phyloP scores from a whole-genome alignment of 2,113 vertebrate species.

The Pseudopipra pipra region DNA sequence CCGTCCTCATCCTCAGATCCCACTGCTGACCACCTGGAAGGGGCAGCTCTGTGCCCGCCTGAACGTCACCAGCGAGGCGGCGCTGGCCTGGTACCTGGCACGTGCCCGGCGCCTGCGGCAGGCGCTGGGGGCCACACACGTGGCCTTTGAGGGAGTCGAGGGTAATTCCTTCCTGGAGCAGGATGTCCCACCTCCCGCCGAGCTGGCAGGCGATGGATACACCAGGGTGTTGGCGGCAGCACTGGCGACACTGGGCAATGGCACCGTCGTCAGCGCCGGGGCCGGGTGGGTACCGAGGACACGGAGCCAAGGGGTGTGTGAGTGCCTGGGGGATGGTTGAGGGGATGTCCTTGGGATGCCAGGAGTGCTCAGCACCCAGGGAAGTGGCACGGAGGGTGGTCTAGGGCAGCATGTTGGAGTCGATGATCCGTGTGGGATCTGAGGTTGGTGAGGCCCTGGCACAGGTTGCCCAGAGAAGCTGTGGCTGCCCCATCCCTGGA shows the following conservation, averaged over 20 bases:
- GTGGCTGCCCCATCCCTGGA: not conserved
- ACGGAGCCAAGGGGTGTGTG: accelerated
- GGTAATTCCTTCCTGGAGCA: slow-evolving; percentile 79
- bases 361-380: not conserved
- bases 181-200: slow-evolving; percentile 32
- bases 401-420: accelerated
- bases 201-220: slow-evolving; percentile 76
- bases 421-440: too few relatives aligned
- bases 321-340: too few relatives aligned
- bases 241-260: slow-evolving; percentile 76
- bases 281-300: slow-evolving; percentile 70
- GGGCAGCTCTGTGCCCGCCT: slow-evolving; percentile 84
- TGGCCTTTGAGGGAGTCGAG: slow-evolving; percentile 81
- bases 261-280: slow-evolving; percentile 79
- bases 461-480: not conserved
- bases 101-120: slow-evolving; percentile 72
- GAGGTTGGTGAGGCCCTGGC: accelerated
- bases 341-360: not conserved
- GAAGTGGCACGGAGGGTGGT: not conserved
- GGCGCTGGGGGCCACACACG: slow-evolving; percentile 77
- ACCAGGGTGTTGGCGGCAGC: slow-evolving; percentile 71
- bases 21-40: slow-evolving; percentile 82
- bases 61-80: slow-evolving; percentile 82
- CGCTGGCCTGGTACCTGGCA: slow-evolving; percentile 82
- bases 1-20: slow-evolving; percentile 64